Base-by-base conservation (phyloP, 2,113 vertebrate genomes). In the Sinocyclocheilus grahami region DNA sequence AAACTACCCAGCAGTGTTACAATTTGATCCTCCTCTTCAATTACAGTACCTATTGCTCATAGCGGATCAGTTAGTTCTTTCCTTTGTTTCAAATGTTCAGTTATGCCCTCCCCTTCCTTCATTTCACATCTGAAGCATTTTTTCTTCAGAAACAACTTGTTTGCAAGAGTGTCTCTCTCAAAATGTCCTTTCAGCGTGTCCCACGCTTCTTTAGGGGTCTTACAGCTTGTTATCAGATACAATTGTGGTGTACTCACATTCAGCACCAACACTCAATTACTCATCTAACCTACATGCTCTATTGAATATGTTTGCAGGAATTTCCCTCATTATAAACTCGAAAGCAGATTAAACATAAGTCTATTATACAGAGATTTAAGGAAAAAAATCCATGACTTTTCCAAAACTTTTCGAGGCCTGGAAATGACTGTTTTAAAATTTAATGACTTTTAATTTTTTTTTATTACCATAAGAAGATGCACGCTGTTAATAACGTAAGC, bases 121-220 rank as follows among this genome's bases (percentile, higher is more conserved):
- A 74, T 74, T 39, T 74, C 46, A 83, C 82, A 37, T 55, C 51
- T 53, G 51, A 84, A 84, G 46, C 2, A 46, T 46, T 46, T n/a
- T 83, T 84, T 58, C 42, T 74, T 74, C 33, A 48, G 46, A 48
- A 48, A 48, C 46, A 48, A 48, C 46, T 48, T 48, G 11, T 48
- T 48, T 48, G 10, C 48, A 51, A 51, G 48, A 51, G 48, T 51
- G 48, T 51, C 48, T 13, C 82, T 53, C 16, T 83, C 82, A 83
- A 83, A 83, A 53, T 72, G 48, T 53, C 48, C 46, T 58, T 74
- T 75, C 8, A 75, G 53, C 3, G 53, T 84, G 14, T 75, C n/a
- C 71, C 83, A 84, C 22, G 22, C 53, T 46, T 75, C 71, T n/a
- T 75, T 74, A 22, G 72, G 39, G 2, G 72, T 46, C 20, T 75